Base-by-base conservation (phyloP, 2,113 vertebrate genomes). In the Anarhynchus alexandrinus region DNA sequence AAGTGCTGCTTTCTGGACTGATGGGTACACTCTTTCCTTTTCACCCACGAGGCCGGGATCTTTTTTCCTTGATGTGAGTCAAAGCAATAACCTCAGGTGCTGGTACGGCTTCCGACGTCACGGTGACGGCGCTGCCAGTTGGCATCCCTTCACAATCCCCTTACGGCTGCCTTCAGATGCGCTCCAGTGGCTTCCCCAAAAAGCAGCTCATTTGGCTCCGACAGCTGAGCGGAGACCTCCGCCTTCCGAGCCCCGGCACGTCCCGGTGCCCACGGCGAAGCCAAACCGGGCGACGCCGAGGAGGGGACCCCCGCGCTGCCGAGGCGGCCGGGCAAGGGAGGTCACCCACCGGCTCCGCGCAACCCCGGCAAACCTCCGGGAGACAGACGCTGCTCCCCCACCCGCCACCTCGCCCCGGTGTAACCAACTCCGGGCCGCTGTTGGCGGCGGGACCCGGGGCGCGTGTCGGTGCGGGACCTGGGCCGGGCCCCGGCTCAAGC, bases 11-110 rank as follows among this genome's bases (percentile, higher is more conserved):
- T 57, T 67, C 47, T 15, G 38, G 38, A 78, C 66, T 55, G 38
- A 22, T 1, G 15, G 0, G 6, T 9, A 27, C 19, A 0, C 18
- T 6, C 65, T 14, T 66, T n/a, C 14, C 13, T 30, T 64, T 45
- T 23, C 51, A 21, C 25, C 25, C 38, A 26, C 0, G 30, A 61
- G 43, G 40, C 29, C 9, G 43, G 32, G 51, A 6, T 49, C 34
- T 40, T 55, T 47, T 26, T 45, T 18, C 69, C 52, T 20, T 12
- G 6, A 10, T 13, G 26, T 3, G 29, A 74, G 30, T 12, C 52
- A 21, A 43, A 11, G 52, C 3, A 7, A 16, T 6, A 18, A 30
- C 25, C 32, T 55, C n/a, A 9, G 29, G 64, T 59, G 65, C 23
- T 7, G 11, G 7, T 2, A 16, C 3, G n/a, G 18, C 42, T 62